Evolutionary conservation across 2,888 invertebrate species (phyloP), one percentile per base, ranked within the genome.

Genomic region (Pherbina coryleti): DNA sequence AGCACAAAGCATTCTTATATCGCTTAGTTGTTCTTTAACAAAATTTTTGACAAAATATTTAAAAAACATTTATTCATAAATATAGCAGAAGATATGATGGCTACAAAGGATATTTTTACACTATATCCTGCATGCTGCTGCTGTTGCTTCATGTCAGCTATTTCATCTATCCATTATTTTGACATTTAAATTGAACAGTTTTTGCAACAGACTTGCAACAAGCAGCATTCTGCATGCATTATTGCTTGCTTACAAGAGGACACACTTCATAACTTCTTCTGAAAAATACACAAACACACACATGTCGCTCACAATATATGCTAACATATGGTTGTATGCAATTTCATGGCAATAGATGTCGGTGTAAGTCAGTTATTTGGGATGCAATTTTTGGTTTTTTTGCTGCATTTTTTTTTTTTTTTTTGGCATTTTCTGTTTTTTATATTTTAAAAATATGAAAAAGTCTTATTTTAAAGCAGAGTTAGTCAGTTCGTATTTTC

Each of bases 161-260:
- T 55, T 55, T 34, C 37, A 17, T n/a, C 17, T 60, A 49, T 76
- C 44, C 28, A 22, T 67, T 67, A 67, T 67, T 67, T 67, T 67
- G 67, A 67, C 44, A 67, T 67, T 67, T 67, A 67, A 67, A 67
- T 67, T 67, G 67, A 67, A 67, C 49, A 49, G 49, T 49, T 49
- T 49, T 22, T 49, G 11, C 67, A 49, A 49, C 14, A n/a, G n/a
- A n/a, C 19, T 25, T n/a, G 9, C 19, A 49, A 17, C 28, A 62
- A 17, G 62, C 14, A 25, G 5, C 17, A 22, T 25, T 3, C 37
- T 37, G 37, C 37, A 37, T 37, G 37, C 7, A 37, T 37, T 8
- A 5, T 37, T 37, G 37, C 37, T 37, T 5, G 7, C 7, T 3
- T 37, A 37, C 37, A 37, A 37, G 7, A 37, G 37, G 9, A 57